Conservation (phyloP, 2,888 invertebrate species). For the Synergus laeviventris region DNA sequence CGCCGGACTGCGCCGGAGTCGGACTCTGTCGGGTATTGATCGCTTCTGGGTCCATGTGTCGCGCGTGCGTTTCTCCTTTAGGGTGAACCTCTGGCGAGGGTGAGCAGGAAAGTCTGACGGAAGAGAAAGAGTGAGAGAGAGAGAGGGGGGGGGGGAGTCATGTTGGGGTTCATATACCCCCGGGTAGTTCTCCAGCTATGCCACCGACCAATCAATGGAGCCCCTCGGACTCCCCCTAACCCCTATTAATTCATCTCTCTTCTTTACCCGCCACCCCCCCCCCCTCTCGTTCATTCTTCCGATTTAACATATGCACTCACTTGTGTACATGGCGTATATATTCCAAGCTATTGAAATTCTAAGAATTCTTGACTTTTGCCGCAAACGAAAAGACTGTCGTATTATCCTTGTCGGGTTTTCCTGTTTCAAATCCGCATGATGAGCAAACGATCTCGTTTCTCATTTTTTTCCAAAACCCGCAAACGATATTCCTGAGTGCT, state of each 20-base stretch:
- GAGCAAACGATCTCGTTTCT: not conserved
- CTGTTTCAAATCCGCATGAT: not conserved
- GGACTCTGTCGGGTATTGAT: slow-evolving; percentile 71
- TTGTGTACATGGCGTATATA: slow-evolving; percentile 15
- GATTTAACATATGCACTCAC: slow-evolving; percentile 24
- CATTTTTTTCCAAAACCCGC: not conserved
- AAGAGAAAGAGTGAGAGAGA: slow-evolving; percentile 43
- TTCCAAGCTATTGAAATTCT: slow-evolving; percentile 13
- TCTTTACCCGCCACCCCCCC: slow-evolving; percentile 41
- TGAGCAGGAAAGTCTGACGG: slow-evolving; percentile 50
- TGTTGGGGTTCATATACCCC: slow-evolving; percentile 72
- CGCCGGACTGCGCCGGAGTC: slow-evolving; percentile 60
- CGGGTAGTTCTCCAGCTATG: slow-evolving; percentile 64
- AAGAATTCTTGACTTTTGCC: slow-evolving; percentile 10
- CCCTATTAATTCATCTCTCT: slow-evolving; percentile 51
- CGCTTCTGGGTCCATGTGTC: slow-evolving; percentile 74
- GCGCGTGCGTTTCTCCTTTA: slow-evolving; percentile 68
- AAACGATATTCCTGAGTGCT: no score
- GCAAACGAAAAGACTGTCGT: not conserved
- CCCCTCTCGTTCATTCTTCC: slow-evolving; percentile 35
- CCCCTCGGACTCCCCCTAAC: slow-evolving; percentile 60
- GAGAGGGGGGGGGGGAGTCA: slow-evolving; percentile 46
- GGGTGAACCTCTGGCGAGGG: slow-evolving; percentile 63
- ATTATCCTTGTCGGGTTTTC: not conserved
- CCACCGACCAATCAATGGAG: slow-evolving; percentile 73